These are phyloP conservation scores for Phymastichus coffea DNA, from an alignment of 1,140 invertebrate genomes.

Conservation along the genomic window DNA sequence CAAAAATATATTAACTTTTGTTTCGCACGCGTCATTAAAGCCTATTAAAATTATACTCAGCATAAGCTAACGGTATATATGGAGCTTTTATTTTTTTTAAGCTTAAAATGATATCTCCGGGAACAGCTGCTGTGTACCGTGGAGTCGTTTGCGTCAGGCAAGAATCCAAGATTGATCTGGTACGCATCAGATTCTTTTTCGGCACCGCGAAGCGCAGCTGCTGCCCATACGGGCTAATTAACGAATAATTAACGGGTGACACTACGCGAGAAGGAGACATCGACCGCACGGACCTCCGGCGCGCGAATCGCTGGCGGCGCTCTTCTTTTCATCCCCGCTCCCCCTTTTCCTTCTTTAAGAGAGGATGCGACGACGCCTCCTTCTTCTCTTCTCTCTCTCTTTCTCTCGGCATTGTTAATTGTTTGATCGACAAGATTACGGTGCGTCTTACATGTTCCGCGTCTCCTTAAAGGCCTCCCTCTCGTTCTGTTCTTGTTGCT, in stretches of 20 bases:
- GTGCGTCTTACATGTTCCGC: slow-evolving; percentile 53
- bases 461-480: slow-evolving; percentile 39
- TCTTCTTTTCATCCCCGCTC: slow-evolving; percentile 33
- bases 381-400: slow-evolving; percentile 31
- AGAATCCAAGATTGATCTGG: too few relatives aligned
- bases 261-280: slow-evolving; percentile 47
- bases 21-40: too few relatives aligned
- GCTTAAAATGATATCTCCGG: too few relatives aligned
- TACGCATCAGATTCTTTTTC: too few relatives aligned
- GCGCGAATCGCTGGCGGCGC: not conserved
- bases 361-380: slow-evolving; percentile 3
- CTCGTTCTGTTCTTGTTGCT: slow-evolving; percentile 8
- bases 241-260: slow-evolving; percentile 56
- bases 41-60: too few relatives aligned
- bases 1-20: too few relatives aligned
- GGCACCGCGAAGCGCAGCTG: too few relatives aligned
- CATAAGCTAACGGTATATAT: too few relatives aligned
- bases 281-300: slow-evolving; percentile 19
- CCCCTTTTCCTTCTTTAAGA: slow-evolving; percentile 39
- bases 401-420: slow-evolving; percentile 54
- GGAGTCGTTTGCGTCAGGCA: too few relatives aligned
- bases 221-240: slow-evolving; percentile 45
- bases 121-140: too few relatives aligned
- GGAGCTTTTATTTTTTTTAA: too few relatives aligned
- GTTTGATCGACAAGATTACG: slow-evolving; percentile 59